Conservation (phyloP, 2,113 vertebrate species). For the Cromileptes altivelis region DNA sequence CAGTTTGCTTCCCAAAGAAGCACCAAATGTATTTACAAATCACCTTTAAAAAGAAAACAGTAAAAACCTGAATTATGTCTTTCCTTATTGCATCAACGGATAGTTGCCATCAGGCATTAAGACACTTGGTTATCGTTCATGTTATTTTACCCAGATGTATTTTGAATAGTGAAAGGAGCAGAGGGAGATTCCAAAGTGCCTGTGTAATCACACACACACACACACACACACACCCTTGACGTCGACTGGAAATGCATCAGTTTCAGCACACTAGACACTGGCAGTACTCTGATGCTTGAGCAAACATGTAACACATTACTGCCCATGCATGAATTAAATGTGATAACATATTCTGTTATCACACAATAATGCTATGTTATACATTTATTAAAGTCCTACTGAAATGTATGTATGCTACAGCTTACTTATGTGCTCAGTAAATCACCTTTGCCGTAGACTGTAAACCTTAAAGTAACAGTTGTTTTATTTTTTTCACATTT, state of each 20-base stretch:
- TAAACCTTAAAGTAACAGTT: not conserved
- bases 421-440: not conserved
- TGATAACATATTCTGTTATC: not conserved
- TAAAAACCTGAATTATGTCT: not conserved
- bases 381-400: not conserved
- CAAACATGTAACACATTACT: slow-evolving; percentile 28
- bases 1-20: not conserved
- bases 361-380: not conserved
- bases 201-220: not conserved
- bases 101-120: not conserved
- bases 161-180: not conserved
- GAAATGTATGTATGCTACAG: not conserved
- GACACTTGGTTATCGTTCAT: not conserved
- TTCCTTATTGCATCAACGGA: not conserved
- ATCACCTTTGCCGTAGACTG: not conserved
- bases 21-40: not conserved
- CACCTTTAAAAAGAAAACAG: not conserved
- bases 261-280: slow-evolving; percentile 45
- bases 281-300: slow-evolving; percentile 48
- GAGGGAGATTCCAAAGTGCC: not conserved
- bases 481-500: no score
- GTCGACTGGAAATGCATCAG: slow-evolving; percentile 21
- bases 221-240: not conserved
- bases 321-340: slow-evolving; percentile 25
- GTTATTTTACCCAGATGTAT: not conserved